Base-by-base conservation (phyloP, 2,888 invertebrate species). In the Ophion slaviceki region DNA sequence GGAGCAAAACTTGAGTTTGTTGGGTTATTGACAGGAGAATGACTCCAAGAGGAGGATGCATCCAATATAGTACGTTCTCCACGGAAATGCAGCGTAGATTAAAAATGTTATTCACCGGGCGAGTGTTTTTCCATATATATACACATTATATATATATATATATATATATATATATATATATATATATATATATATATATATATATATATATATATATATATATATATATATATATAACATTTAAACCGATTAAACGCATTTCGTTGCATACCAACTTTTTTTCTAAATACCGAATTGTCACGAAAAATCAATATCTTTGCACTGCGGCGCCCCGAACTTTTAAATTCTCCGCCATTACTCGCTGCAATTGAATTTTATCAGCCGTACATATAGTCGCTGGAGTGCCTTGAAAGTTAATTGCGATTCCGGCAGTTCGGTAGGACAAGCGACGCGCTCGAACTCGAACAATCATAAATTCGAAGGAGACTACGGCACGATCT, bases 311-410 rank as follows among this genome's bases (percentile, higher is more conserved):
- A 40, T 36, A 14, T 61, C 62, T 14, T 36, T 20, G 40, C 40
- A 61, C n/a, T 36, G 20, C 36, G 61, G 10, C 36, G 20, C 7
- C 32, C 11, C 20, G 36, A 40, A 74, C 40, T 62, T 59, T 11
- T 14, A 6, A 61, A 45, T n/a, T 36, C 8, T 14, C n/a, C 17
- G 6, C 1, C 2, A 53, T 5, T 53, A 14, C 53, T 76, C 76
- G 76, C 57, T 57, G 45, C 28, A 36, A 76, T 76, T 76, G 62
- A 76, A 76, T 76, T 66, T 76, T 66, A 76, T 66, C 17, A 17
- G 14, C 14, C 53, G 53, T 5, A 7, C 40, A 36, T 36, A 36
- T 36, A 76, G 66, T 64, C 59, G 20, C 61, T 59, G 14, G 68
- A 59, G 78, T 14, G 28, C 47, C 20, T 47, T 70, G 70, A 79